Conservation (phyloP, 2,797 vertebrate species). For the Rhynchotus rufescens region DNA sequence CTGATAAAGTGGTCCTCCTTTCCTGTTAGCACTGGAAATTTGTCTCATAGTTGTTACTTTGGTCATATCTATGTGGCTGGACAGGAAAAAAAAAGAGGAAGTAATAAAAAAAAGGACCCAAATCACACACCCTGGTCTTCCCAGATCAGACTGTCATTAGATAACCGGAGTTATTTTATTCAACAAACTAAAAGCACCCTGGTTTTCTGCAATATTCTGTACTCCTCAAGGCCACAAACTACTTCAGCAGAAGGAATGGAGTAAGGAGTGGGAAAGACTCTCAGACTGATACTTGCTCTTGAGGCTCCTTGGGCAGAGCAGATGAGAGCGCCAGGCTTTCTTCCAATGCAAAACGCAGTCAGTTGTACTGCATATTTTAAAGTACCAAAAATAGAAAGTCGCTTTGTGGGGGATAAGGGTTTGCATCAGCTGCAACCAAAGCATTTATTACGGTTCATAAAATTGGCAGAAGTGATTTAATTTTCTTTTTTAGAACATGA, state of each 20-base stretch:
- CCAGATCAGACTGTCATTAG: neutral
- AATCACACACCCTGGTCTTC: neutral
- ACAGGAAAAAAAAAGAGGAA: neutral
- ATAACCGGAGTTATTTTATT: neutral
- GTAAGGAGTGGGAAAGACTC: neutral
- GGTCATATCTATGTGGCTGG: neutral
- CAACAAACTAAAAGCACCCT: neutral
- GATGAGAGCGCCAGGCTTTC: slow-evolving; percentile 52
- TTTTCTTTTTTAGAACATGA: slow-evolving; percentile 37
- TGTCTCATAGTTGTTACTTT: neutral
- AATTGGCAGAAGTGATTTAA: slow-evolving; percentile 38
- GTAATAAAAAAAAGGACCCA: neutral
- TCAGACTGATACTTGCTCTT: neutral
- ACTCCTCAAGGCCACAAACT: neutral
- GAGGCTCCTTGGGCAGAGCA: slow-evolving; percentile 15
- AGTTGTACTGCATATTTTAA: slow-evolving; percentile 65
- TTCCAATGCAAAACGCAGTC: slow-evolving; percentile 54
- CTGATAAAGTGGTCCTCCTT: neutral
- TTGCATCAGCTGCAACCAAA: slow-evolving; percentile 67
- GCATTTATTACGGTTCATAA: slow-evolving; percentile 65
- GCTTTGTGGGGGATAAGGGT: slow-evolving; percentile 58
- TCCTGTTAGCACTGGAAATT: neutral
- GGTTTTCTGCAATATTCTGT: neutral
- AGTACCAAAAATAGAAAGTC: slow-evolving; percentile 74
- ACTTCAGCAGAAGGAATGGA: neutral